Evolutionary conservation across 2,113 vertebrate genomes (phyloP).

Genomic region (Pithys albifrons): DNA sequence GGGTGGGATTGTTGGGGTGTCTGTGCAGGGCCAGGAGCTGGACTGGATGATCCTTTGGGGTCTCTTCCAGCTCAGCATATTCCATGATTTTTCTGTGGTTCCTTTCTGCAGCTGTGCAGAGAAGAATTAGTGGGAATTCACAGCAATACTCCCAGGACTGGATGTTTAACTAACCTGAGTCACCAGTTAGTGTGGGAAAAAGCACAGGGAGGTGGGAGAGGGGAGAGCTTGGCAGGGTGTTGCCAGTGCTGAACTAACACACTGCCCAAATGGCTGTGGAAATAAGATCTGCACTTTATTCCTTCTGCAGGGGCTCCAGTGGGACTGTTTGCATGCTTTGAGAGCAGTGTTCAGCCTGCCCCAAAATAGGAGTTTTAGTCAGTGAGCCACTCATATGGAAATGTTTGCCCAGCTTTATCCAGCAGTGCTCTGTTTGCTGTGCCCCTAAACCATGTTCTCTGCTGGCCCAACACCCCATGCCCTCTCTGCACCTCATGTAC

Average conservation of each 20-base stretch:
- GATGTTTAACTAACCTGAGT: background rate
- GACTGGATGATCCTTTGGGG: fast-evolving
- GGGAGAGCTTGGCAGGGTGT: background rate
- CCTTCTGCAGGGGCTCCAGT: background rate
- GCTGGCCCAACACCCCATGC: background rate
- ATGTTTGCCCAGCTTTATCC: background rate
- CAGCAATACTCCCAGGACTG: background rate
- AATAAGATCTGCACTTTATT: background rate
- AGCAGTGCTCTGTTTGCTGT: background rate
- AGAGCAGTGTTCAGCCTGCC: background rate
- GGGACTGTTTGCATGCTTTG: background rate
- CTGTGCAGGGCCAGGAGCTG: background rate
- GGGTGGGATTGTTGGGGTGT: background rate
- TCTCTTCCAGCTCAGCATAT: fast-evolving
- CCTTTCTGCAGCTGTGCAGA: no score
- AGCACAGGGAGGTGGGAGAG: background rate
- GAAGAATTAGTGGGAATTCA: no score
- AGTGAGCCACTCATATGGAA: background rate
- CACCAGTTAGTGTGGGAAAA: background rate
- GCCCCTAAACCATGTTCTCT: background rate
- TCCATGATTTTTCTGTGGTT: background rate
- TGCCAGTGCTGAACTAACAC: background rate
- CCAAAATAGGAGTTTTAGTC: background rate
- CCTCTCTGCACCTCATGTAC: background rate
- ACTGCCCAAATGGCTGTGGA: background rate